phyloP scores from a whole-genome alignment of 2,888 invertebrate genomes.

The Teleogryllus oceanicus region DNA sequence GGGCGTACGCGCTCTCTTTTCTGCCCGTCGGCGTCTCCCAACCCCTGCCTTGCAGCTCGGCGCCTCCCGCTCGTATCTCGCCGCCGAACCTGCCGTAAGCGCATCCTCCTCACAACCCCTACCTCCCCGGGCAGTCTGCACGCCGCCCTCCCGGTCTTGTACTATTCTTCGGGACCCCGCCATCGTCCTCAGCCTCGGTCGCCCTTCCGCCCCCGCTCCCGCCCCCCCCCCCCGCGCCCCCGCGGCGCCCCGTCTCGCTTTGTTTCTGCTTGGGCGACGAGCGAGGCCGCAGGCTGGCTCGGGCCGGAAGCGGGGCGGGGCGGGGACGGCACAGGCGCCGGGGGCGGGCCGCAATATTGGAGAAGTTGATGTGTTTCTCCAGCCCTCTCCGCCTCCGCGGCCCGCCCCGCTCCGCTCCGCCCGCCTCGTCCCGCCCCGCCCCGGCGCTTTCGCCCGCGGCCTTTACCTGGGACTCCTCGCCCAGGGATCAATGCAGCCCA shows the following conservation, averaged over 20 bases:
- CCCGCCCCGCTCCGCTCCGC: neutral
- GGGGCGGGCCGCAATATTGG: slow-evolving; percentile 6
- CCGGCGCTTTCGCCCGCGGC: neutral
- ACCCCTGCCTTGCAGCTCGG: too few species aligned
- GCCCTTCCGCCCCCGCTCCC: neutral
- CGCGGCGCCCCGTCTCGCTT: neutral
- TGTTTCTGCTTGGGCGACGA: slow-evolving; percentile 3
- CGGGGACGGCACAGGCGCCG: neutral
- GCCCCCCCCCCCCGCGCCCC: neutral
- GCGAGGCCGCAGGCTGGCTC: neutral
- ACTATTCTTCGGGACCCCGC: neutral
- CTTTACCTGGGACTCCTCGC: neutral
- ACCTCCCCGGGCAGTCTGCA: neutral
- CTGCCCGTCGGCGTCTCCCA: neutral
- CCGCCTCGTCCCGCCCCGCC: neutral
- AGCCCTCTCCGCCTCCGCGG: neutral
- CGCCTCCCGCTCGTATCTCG: too few species aligned
- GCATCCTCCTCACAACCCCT: neutral
- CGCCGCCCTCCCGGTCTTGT: neutral
- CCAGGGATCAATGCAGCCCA: neutral
- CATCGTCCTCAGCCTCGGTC: neutral
- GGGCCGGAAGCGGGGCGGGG: neutral
- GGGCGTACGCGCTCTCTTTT: neutral
- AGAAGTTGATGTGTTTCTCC: slow-evolving; percentile 9
- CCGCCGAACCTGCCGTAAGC: too few species aligned